Evolutionary conservation across 2,888 invertebrate species (phyloP).

Genomic region (Hyalella azteca): DNA sequence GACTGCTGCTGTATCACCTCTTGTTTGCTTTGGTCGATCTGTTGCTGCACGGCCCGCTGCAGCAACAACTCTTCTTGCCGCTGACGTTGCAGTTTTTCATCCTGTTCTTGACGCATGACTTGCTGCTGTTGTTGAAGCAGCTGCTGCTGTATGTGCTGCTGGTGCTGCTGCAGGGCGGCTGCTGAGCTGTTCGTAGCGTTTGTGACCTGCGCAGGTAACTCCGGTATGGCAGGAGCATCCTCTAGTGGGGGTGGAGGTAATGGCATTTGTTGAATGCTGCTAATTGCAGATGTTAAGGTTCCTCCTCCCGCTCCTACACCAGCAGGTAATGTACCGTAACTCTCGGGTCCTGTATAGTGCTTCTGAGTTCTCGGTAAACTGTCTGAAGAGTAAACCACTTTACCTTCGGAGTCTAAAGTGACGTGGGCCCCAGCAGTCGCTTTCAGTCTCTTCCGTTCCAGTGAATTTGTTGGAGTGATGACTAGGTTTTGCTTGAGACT

Average conservation of each 20-base stretch:
- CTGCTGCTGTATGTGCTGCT: constrained; percentile 49
- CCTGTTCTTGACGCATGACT: constrained; percentile 17
- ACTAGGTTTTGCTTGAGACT: constrained; percentile 56
- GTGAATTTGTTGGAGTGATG: constrained; percentile 58
- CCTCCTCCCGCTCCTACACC: constrained; percentile 40
- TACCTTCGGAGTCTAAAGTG: constrained; percentile 82
- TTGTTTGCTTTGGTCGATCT: constrained; percentile 28
- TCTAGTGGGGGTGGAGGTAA: constrained; percentile 49
- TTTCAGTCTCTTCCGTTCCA: constrained; percentile 56
- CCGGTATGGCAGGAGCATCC: neutral
- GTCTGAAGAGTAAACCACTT: constrained; percentile 86
- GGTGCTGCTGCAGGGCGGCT: constrained; percentile 35
- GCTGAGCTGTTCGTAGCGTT: neutral
- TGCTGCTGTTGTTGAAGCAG: constrained; percentile 40
- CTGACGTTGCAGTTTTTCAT: constrained; percentile 25
- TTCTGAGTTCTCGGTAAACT: constrained; percentile 71
- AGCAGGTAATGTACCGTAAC: neutral
- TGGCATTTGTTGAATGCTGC: constrained; percentile 53
- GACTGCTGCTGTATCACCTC: constrained; percentile 26
- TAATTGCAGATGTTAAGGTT: constrained; percentile 40
- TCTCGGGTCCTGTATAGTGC: neutral
- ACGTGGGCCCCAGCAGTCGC: constrained; percentile 73
- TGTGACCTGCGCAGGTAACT: constrained; percentile 1
- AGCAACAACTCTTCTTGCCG: constrained; percentile 40
- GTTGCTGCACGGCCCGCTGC: constrained; percentile 31